Base-by-base conservation (phyloP, 2,113 vertebrate species). In the Pterocles gutturalis region DNA sequence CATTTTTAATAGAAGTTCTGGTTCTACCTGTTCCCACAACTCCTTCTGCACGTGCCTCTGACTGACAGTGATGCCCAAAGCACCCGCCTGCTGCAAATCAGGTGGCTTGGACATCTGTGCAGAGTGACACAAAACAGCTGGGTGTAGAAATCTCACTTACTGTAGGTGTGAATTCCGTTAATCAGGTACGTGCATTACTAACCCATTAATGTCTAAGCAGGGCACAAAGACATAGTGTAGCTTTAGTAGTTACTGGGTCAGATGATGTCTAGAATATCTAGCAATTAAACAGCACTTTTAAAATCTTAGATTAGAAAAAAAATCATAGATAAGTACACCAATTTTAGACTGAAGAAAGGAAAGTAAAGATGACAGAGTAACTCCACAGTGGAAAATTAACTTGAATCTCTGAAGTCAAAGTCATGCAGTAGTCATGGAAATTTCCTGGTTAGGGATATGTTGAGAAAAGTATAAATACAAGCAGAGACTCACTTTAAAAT, bases 81-180 rank as follows among this genome's bases (percentile, higher is more conserved):
- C 46, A 71, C 41, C 51, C 88, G 43, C 38, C 58, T 76, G 58
- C 60, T 81, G 45, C 60, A 75, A 57, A 54, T 28, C 58, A 29
- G 13, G 8, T 25, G 31, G 61, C 24, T 71, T 12, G 0, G 34
- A 5, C 0, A 0, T 41, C 24, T 82, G 78, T 45, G 19, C 22
- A 54, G 28, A 20, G 24, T 38, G 16, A 73, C 48, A 81, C 45
- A 79, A 58, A 66, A 55, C 7, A 9, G 72, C 9, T 46, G n/a
- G 70, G 71, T 1, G 0, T 3, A 54, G 29, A 83, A 88, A 79
- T 15, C 28, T 72, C 7, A 20, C 79, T 75, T 95, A 83, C 67
- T 76, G 34, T 46, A 28, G 13, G 13, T 34, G 18, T 25, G 15
- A 82, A 55, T 62, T 92, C 36, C 67, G n/a, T 22, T 60, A 71